phyloP scores from a whole-genome alignment of 2,797 vertebrate genomes.

The Hafferia zeledoni region DNA sequence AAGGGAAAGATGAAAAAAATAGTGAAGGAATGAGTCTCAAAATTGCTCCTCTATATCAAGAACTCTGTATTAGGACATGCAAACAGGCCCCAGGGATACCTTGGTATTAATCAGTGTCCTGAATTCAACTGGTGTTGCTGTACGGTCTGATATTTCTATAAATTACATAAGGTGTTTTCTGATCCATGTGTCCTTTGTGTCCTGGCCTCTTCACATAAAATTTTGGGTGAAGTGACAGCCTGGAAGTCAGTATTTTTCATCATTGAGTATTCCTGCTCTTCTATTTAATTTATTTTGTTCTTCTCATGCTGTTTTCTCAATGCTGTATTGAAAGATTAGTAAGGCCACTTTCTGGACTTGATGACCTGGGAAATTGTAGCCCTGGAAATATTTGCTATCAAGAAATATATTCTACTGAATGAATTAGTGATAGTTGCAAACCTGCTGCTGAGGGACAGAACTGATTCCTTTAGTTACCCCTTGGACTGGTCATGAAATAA shows the following conservation, averaged over 20 bases:
- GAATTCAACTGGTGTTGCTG: background rate
- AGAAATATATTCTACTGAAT: background rate
- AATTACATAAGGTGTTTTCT: background rate
- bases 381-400: background rate
- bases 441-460: background rate
- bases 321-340: background rate
- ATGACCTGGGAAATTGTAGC: background rate
- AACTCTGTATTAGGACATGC: background rate
- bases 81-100: background rate
- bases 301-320: background rate
- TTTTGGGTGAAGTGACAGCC: background rate
- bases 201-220: background rate
- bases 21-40: too few species aligned
- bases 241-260: background rate
- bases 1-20: background rate
- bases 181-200: background rate
- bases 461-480: background rate
- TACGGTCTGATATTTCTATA: background rate
- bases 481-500: background rate
- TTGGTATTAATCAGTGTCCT: background rate
- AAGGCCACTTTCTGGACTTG: background rate
- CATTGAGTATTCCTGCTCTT: background rate
- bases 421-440: background rate
- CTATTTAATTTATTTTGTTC: background rate
- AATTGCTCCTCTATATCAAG: background rate